Percentiles rank a stretch among this genome's conserved stretches.
Evolutionary conservation across 2,888 invertebrate species (phyloP).

Genomic region (Caenorhabditis uteleia): DNA sequence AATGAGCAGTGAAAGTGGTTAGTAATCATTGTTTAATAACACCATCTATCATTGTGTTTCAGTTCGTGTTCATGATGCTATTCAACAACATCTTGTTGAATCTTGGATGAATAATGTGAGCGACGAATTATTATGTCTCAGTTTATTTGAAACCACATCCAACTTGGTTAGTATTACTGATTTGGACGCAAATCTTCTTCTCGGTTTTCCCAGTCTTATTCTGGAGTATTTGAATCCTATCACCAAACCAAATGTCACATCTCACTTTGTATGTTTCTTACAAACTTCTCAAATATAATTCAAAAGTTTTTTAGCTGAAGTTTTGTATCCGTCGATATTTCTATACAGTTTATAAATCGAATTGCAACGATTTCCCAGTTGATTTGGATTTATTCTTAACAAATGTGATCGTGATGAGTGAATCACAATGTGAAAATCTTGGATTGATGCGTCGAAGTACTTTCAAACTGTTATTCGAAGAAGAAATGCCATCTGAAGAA

Average conservation of each 20-base stretch:
- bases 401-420: neutral
- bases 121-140: too few relatives aligned
- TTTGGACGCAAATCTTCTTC: too few relatives aligned
- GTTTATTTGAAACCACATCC: too few relatives aligned
- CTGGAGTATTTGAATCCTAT: slow-evolving; percentile 22
- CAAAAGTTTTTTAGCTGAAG: slow-evolving; percentile 15
- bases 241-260: slow-evolving; percentile 8
- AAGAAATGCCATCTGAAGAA: neutral
- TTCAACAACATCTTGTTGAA: slow-evolving; percentile 25
- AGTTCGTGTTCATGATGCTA: slow-evolving; percentile 19
- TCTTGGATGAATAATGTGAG: slow-evolving; percentile 32
- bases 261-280: slow-evolving; percentile 13
- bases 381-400: slow-evolving; percentile 26
- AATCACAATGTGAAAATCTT: slow-evolving; percentile 7
- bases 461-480: slow-evolving; percentile 6
- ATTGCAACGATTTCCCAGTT: neutral
- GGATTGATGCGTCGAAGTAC: slow-evolving; percentile 26
- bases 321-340: slow-evolving; percentile 8
- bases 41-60: neutral
- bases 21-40: neutral
- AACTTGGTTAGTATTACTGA: too few relatives aligned
- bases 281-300: neutral
- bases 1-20: slow-evolving; percentile 22
- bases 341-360: neutral
- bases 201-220: slow-evolving; percentile 23